Evolutionary conservation across 2,113 vertebrate species (phyloP), one percentile per base, ranked within the genome.

Genomic region (Halcyon senegalensis): DNA sequence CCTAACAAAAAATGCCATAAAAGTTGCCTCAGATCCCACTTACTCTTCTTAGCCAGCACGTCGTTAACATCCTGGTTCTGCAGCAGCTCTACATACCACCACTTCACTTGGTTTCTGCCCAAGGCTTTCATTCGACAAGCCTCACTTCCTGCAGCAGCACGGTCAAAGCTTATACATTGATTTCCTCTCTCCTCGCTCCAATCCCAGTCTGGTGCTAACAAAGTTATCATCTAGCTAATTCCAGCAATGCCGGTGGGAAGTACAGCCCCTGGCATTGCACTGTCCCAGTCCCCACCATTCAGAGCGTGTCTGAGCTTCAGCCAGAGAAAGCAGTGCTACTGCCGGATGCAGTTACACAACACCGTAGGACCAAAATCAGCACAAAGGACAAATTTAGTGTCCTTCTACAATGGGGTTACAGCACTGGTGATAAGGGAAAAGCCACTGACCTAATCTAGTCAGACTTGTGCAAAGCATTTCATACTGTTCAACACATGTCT

Each of bases 121-220:
- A 96, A 80, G 53, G 12, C 60, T 67, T 86, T 78, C 58, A 91
- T 85, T 81, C 67, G 80, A 80, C 35, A 91, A 84, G 62, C 50
- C 12, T 78, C 86, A 51, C 37, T 66, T 60, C 68, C 21, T 82
- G 55, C 51, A 90, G 63, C 78, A 88, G 51, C 83, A 79, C 0
- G 1, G 74, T 19, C 5, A 1, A 79, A 89, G n/a, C 30, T 74
- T 35, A 41, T 17, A 30, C 67, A 44, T 7, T 0, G 0, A 73
- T 79, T 62, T 74, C 13, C 13, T 16, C 15, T 5, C n/a, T 66
- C 39, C 27, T 23, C 2, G 1, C 63, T 60, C 15, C 62, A 41
- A 55, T 89, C 74, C 59, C 30, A 83, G 39, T 46, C 48, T 55
- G 56, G 19, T 0, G 0, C 23, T 74, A 75, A 62, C 3, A 4